phyloP scores from a whole-genome alignment of 2,888 invertebrate genomes.

The Phania funesta region DNA sequence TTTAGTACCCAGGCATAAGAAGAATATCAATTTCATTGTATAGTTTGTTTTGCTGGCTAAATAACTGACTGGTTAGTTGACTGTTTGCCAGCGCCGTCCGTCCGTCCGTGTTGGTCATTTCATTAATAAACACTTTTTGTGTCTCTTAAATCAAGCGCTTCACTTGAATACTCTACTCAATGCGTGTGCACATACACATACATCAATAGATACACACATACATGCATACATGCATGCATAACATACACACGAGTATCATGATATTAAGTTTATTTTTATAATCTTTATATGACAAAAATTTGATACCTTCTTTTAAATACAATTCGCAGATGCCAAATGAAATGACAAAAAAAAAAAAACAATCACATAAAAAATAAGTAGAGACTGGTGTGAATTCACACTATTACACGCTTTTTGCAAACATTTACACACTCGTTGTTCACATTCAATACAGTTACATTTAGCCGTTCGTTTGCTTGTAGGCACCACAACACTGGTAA shows the following conservation, averaged over 20 bases:
- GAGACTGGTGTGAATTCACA: conserved; percentile 63
- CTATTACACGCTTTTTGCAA: conserved; percentile 49
- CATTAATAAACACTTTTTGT: conserved; percentile 58
- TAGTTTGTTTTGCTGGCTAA: conserved; percentile 30
- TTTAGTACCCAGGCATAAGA: conserved; percentile 38
- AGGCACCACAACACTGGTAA: conserved; percentile 26
- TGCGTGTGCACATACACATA: not conserved
- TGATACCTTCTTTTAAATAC: conserved; percentile 60
- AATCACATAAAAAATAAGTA: conserved; percentile 32
- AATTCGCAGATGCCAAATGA: conserved; percentile 60
- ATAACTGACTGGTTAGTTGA: conserved; percentile 17
- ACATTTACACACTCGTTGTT: conserved; percentile 23
- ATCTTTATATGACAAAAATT: conserved; percentile 61
- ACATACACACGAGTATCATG: not conserved
- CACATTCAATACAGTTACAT: conserved; percentile 15
- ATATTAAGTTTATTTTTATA: conserved; percentile 35
- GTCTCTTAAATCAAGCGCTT: conserved; percentile 64
- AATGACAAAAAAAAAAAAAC: not conserved
- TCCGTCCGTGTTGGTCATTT: conserved; percentile 34
- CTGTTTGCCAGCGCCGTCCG: not conserved
- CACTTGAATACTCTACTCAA: not conserved
- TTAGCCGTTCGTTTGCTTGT: conserved; percentile 4
- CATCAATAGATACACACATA: not conserved
- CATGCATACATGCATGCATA: not conserved
- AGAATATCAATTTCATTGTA: conserved; percentile 45